Conservation (phyloP, 1,140 invertebrate genomes). For the Lamellibrachia luymesi region DNA sequence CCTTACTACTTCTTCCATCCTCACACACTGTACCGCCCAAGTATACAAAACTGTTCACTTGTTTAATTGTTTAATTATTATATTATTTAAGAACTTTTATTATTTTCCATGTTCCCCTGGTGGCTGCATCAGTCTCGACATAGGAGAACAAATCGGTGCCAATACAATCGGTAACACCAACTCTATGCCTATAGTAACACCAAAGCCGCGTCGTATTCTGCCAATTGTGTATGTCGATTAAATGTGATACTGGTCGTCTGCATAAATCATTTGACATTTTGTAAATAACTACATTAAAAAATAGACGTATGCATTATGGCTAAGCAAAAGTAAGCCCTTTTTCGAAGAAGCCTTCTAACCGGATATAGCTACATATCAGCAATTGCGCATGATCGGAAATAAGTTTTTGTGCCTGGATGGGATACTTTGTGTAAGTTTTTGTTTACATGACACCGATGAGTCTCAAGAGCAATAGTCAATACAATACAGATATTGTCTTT, state of each 20-base stretch:
- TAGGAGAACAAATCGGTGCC: no score
- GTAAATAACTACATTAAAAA: not conserved
- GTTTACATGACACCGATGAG: not conserved
- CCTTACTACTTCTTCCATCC: no score
- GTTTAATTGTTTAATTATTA: no score
- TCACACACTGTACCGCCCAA: no score
- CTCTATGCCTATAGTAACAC: no score
- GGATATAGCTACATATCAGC: not conserved
- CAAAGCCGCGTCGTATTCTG: not conserved
- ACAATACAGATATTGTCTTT: not conserved
- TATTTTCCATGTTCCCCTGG: no score
- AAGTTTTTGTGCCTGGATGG: not conserved
- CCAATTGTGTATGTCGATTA: not conserved
- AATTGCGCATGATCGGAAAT: not conserved
- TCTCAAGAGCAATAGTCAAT: not conserved
- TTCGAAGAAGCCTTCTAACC: not conserved
- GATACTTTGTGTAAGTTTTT: constrained; percentile 5
- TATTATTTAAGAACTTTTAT: no score
- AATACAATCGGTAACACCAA: no score
- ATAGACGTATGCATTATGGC: not conserved
- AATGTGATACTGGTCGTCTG: not conserved
- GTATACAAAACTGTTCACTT: no score
- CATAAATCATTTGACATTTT: not conserved
- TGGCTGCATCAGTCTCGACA: no score
- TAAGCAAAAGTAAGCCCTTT: not conserved